phyloP scores from a whole-genome alignment of 1,140 invertebrate genomes.

The Cydia fagiglandana region DNA sequence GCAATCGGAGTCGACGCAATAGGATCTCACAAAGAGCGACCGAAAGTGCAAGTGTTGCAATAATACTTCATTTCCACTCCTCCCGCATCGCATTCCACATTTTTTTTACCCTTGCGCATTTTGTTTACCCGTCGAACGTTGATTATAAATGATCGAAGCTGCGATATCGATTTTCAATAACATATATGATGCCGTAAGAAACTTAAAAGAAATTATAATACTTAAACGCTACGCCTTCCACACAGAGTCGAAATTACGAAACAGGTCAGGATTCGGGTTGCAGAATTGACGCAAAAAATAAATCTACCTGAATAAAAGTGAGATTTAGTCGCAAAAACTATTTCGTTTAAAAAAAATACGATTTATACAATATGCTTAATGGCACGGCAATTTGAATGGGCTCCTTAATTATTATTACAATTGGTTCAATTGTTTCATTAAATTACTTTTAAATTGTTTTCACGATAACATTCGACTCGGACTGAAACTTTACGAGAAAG shows the following conservation, averaged over 20 bases:
- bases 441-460: slow-evolving; percentile 11
- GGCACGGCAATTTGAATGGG: slow-evolving; percentile 21
- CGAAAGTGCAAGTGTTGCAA: slow-evolving; percentile 77
- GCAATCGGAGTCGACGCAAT: slow-evolving; percentile 39
- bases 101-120: slow-evolving; percentile 57
- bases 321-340: slow-evolving; percentile 48
- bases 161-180: slow-evolving; percentile 64
- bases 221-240: slow-evolving; percentile 39
- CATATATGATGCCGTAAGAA: slow-evolving; percentile 39
- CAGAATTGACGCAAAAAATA: slow-evolving; percentile 38
- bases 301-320: slow-evolving; percentile 59
- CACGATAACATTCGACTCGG: background rate
- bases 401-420: slow-evolving; percentile 26
- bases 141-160: slow-evolving; percentile 77
- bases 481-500: background rate
- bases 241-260: background rate
- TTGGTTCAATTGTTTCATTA: background rate
- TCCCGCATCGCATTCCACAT: slow-evolving; percentile 59
- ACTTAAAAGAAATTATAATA: slow-evolving; percentile 20
- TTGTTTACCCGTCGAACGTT: slow-evolving; percentile 70
- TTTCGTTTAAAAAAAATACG: slow-evolving; percentile 33
- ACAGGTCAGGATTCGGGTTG: background rate
- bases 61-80: slow-evolving; percentile 70
- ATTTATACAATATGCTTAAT: slow-evolving; percentile 28
- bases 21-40: slow-evolving; percentile 42